These are phyloP conservation scores for Morone saxatilis DNA, from an alignment of 2,113 vertebrate genomes.

Conservation along the genomic window DNA sequence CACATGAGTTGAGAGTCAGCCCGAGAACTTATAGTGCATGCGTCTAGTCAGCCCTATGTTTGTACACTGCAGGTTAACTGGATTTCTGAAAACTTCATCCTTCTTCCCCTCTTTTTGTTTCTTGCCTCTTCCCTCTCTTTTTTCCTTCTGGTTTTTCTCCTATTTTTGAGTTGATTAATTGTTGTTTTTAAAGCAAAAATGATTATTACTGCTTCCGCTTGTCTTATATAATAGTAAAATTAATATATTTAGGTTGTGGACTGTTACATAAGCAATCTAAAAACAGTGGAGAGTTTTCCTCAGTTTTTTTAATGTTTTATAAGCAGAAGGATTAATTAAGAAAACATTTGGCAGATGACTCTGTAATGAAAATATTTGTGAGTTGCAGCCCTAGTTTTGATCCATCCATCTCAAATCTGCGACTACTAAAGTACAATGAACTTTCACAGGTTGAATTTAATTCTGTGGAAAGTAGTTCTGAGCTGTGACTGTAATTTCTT, in stretches of 20 bases:
- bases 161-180: not conserved
- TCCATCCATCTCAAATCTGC: not conserved
- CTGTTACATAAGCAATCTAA: not conserved
- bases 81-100: not conserved
- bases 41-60: not conserved
- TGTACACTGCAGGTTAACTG: not conserved
- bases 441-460: no score
- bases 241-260: not conserved
- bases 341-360: not conserved
- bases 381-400: not conserved
- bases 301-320: not conserved
- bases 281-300: not conserved
- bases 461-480: not conserved
- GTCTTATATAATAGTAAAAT: not conserved
- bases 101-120: not conserved
- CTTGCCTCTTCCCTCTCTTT: not conserved
- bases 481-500: not conserved
- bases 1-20: conserved; percentile 10
- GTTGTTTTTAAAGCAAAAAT: not conserved
- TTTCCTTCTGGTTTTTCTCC: not conserved
- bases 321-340: not conserved
- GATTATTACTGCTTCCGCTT: not conserved
- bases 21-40: not conserved
- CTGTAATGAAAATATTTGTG: not conserved
- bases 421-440: not conserved